Evolutionary conservation across 2,113 vertebrate genomes (phyloP).

Genomic region (Pterocles gutturalis): DNA sequence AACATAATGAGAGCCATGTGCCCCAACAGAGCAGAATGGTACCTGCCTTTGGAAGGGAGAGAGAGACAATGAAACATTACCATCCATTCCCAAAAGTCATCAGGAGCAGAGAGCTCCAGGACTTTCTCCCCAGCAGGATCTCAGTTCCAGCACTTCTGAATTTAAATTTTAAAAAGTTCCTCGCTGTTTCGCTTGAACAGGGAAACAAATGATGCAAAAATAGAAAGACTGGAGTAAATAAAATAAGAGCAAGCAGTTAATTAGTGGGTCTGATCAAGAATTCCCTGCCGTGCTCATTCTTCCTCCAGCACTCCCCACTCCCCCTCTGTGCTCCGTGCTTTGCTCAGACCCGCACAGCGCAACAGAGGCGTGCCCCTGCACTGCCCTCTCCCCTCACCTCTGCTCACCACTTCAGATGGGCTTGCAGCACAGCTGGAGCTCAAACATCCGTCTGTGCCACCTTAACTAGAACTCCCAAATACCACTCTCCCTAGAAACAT

Average conservation of each 20-base stretch:
- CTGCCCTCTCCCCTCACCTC: not conserved
- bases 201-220: slow-evolving; percentile 67
- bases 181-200: slow-evolving; percentile 45
- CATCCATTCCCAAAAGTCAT: not conserved
- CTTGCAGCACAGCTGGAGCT: not conserved
- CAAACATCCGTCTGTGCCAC: not conserved
- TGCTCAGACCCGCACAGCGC: not conserved
- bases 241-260: slow-evolving; percentile 51
- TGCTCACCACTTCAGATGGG: not conserved
- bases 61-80: not conserved
- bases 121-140: slow-evolving; percentile 26
- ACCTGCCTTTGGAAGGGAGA: slow-evolving; percentile 10
- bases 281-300: not conserved
- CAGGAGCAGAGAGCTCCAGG: slow-evolving; percentile 35
- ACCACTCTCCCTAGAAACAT: not conserved
- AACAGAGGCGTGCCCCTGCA: rapidly evolving
- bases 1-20: not conserved
- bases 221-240: slow-evolving; percentile 47
- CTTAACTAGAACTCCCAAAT: not conserved
- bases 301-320: not conserved
- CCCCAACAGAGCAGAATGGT: not conserved
- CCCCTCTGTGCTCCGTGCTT: not conserved
- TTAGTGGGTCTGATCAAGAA: slow-evolving; percentile 45
- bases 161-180: slow-evolving; percentile 55
- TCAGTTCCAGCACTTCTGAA: slow-evolving; percentile 6